Base-by-base conservation (phyloP, 1,140 invertebrate genomes). In the Sminthurides bifidus region DNA sequence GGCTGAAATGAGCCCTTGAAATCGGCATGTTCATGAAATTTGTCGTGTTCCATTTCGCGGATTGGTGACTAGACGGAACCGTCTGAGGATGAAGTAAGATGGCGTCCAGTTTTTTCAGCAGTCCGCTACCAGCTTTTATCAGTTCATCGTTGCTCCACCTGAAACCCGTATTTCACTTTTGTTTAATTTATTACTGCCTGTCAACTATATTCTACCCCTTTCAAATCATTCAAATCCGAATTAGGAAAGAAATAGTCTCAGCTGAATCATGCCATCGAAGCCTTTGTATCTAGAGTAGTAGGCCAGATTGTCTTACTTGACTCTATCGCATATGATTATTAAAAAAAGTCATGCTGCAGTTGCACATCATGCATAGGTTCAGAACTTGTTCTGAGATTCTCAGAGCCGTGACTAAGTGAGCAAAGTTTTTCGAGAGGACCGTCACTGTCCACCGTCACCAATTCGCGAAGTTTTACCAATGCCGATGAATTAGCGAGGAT, bases 11-110 rank as follows among this genome's bases (percentile, higher is more conserved):
- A 17, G 24, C 31, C 30, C 51, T 38, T 5, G 37, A 27, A 38
- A 41, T 27, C 24, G 51, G 35, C 15, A 52, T 5, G n/a, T 30
- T 52, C 37, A 52, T 52, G 19, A 27, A 40, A 41, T 27, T 35
- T 6, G 21, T 41, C 5, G 19, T 26, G 24, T 52, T 38, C 37
- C 35, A 52, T 15, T 52, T 52, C 12, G 2, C n/a, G n/a, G n/a
- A n/a, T n/a, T n/a, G n/a, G n/a, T n/a, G 24, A 24, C 19, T 40
- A 41, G 35, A 29, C 33, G 19, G 15, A 15, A 12, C 45, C 29
- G 29, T 48, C 45, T 48, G 51, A 21, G 12, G 35, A 14, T 24
- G 51, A 29, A 3, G 51, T 1, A 52, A 26, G 26, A 52, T 41
- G 24, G 24, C 14, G 24, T 52, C 37, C 2, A 52, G 30, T 12